Base-by-base conservation (phyloP, 2,113 vertebrate genomes). In the Panurus biarmicus region DNA sequence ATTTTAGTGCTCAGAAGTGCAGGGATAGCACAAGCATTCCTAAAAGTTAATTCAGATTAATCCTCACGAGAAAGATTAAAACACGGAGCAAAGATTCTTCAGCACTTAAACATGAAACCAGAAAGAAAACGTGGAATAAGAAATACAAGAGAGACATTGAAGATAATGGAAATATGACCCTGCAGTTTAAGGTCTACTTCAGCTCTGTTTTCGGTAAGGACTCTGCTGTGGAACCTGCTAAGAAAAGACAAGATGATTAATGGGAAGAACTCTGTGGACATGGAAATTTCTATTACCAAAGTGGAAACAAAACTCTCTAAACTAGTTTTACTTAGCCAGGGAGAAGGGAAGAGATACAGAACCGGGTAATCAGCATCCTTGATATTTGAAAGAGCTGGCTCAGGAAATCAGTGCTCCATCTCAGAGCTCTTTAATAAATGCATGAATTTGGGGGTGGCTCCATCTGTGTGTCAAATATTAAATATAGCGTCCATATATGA, bases 251-350 rank as follows among this genome's bases (percentile, higher is more conserved):
- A 80, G 51, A 88, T 94, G 96, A 96, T 96, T 90, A 93, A 96
- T 96, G 90, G 33, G 38, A 88, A 84, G 47, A 81, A 29, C 35
- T 26, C 72, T 64, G 31, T 56, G 51, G 56, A 80, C 94, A 77
- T 92, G 92, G 92, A 96, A 84, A 95, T 96, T 96, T 94, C 88
- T 96, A 90, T 94, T 91, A 90, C 91, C 69, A 22, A 91, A 89
- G 89, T 91, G 87, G 75, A 85, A 94, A 62, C 81, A 85, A 82
- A 94, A 75, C 70, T 94, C 95, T 93, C 86, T 92, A 93, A 96
- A 96, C 84, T 92, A 35, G 76, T 93, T 96, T 91, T 61, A 65
- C 94, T 93, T 90, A 90, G 44, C 91, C 70, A 33, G 86, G 89
- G 94, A 95, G 45, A 87, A 87, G 36, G 84, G 58, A 96, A 61